Base-by-base conservation (phyloP, 23 tunicate genomes). In the Ascidia mentula region DNA sequence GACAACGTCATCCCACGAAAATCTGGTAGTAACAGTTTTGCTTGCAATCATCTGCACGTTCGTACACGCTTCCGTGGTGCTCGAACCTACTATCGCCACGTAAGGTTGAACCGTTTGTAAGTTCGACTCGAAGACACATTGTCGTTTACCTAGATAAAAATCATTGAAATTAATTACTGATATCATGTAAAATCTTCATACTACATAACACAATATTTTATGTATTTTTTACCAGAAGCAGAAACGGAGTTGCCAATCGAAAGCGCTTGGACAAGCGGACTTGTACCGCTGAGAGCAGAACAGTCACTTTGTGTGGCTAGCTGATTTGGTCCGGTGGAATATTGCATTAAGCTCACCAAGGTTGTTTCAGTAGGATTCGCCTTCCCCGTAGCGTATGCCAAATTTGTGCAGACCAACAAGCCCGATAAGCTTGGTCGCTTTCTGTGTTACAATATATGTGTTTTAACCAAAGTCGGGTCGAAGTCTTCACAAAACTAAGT, bases 1-100 rank as follows among this genome's bases (percentile, higher is more conserved):
- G 46, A 42, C 33, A 60, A 91, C 38, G 40, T 83, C 74, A 31
- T 73, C 71, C 97, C 97, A 91, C 32, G 77, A 38, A 18, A 91
- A 32, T 8, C 5, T 32, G 32, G 97, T 31, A 70, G 74, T 77
- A 87, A 82, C 97, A 18, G 87, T 72, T 72, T 81, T 85, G 20
- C 59, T 6, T 12, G 39, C 20, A 0, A 84, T 72, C 53, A 18
- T 15, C 33, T 72, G 75, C 38, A 91, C 59, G 39, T 6, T 18
- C 22, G 97, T 60, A 53, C 97, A 91, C 22, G 53, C 53, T 42
- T 42, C 15, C 53, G 53, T 15, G 12, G 53, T 42, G 15, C 53
- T 42, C 12, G 12, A 15, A 12, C 15, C 53, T 42, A 42, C 15
- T 42, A 15, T 12, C 53, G 53, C 12, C 15, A 42, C 53, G n/a